phyloP scores from a whole-genome alignment of 2,888 invertebrate genomes.

The Ophion ellenae region DNA sequence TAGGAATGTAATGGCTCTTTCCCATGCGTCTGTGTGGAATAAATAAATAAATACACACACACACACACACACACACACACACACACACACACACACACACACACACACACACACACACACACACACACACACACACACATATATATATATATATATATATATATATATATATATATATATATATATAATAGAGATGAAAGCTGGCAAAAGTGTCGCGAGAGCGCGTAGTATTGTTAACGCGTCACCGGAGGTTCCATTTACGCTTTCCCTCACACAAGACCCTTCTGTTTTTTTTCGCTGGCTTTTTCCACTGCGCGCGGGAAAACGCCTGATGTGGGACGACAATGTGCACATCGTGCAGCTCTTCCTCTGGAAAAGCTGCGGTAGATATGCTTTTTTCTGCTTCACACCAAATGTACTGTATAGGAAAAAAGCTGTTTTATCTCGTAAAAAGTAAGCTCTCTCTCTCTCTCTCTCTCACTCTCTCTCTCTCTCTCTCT shows the following conservation, averaged over 20 bases:
- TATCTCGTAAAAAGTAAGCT: background rate
- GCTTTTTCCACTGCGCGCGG: conserved; percentile 1
- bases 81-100: too few species aligned
- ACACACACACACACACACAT: too few species aligned
- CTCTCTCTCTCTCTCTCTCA: background rate
- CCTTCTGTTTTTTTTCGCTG: conserved; percentile 44
- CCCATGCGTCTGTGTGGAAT: background rate
- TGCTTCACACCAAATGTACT: conserved; percentile 3
- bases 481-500: background rate
- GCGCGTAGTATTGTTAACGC: conserved; percentile 59
- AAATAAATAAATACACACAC: too few species aligned
- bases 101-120: too few species aligned
- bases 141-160: too few species aligned
- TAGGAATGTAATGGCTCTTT: background rate
- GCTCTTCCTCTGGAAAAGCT: conserved; percentile 48
- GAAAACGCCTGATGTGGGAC: conserved; percentile 38
- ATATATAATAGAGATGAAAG: conserved; percentile 48
- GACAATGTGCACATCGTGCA: conserved; percentile 25
- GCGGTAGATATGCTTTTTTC: conserved; percentile 42
- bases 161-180: too few species aligned
- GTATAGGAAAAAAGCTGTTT: background rate
- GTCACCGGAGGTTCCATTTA: conserved; percentile 61
- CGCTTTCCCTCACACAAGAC: conserved; percentile 25
- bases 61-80: too few species aligned
- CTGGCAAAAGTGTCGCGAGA: conserved; percentile 52